A percentile compares a stretch with the other conserved stretches of the same genome.
phyloP scores from a whole-genome alignment of 64 coral and sea anemone genomes.

The Dendrophyllia cribrosa region DNA sequence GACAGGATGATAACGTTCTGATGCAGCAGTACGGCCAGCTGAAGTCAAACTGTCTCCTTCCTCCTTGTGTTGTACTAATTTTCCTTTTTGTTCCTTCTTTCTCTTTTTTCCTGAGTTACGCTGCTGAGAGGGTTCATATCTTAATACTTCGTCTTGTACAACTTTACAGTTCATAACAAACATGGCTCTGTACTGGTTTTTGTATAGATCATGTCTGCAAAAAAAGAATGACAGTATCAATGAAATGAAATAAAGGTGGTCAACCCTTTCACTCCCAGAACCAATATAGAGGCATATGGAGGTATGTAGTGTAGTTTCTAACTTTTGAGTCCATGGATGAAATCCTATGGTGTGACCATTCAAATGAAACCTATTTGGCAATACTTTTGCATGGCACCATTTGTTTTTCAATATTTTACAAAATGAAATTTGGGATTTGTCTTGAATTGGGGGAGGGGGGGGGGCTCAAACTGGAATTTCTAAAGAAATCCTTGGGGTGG shows the following conservation, averaged over 20 bases:
- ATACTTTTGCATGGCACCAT: too few species aligned
- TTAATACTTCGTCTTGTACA: constrained; percentile 85
- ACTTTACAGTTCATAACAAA: constrained; percentile 98
- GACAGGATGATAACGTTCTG: constrained; percentile 91
- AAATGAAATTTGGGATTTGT: too few species aligned
- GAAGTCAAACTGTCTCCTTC: constrained; percentile 1
- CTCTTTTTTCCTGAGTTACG: constrained; percentile 69
- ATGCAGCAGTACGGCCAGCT: neutral
- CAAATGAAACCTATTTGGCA: too few species aligned
- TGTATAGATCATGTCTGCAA: constrained; percentile 95
- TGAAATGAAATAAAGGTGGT: neutral
- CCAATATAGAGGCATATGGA: too few species aligned
- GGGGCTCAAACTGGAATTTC: too few species aligned
- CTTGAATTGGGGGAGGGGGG: too few species aligned
- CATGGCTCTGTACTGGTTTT: constrained; percentile 99
- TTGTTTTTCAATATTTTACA: too few species aligned
- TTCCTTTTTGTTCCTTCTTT: constrained; percentile 77
- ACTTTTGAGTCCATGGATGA: too few species aligned
- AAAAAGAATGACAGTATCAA: neutral
- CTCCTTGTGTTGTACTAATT: constrained; percentile 64
- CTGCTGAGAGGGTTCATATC: constrained; percentile 76
- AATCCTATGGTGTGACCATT: too few species aligned
- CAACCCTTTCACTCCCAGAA: too few species aligned
- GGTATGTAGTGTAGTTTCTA: too few species aligned
- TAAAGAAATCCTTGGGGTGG: too few species aligned